These are phyloP conservation scores for Eufriesea mexicana DNA, from an alignment of 1,140 invertebrate genomes.

Conservation along the genomic window DNA sequence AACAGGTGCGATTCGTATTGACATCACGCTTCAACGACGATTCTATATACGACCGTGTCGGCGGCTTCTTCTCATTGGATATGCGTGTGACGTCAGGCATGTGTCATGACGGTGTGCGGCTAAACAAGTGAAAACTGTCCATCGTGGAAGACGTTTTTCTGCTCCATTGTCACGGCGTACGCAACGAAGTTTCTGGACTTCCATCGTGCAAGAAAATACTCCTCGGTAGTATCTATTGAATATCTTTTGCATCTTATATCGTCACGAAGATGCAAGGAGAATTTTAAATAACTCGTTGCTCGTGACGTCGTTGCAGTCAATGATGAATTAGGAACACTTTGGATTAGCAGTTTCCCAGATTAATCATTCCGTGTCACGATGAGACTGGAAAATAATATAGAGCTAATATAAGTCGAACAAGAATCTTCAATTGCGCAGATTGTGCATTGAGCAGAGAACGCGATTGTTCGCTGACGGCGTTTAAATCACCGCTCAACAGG, in stretches of 20 bases:
- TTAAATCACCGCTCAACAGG: conserved; percentile 47
- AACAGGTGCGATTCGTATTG: conserved; percentile 50
- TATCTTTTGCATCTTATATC: not conserved
- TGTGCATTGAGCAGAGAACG: not conserved
- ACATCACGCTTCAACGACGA: conserved; percentile 46
- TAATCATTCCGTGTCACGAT: not conserved
- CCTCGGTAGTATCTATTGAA: not conserved
- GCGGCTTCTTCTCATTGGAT: conserved; percentile 61
- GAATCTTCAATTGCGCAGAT: not conserved
- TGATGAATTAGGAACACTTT: too few species aligned
- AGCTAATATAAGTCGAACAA: not conserved
- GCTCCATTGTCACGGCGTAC: not conserved
- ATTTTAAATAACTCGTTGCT: not conserved
- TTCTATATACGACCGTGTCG: conserved; percentile 52
- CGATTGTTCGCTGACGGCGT: conserved; percentile 22
- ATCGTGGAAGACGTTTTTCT: conserved; percentile 45
- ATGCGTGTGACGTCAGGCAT: conserved; percentile 70
- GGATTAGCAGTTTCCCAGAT: too few species aligned
- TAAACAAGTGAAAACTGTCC: conserved; percentile 50
- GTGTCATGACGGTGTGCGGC: conserved; percentile 57
- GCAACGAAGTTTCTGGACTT: not conserved
- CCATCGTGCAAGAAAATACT: not conserved
- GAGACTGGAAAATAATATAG: not conserved
- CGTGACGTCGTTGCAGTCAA: too few species aligned
- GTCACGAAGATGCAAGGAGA: not conserved